Base-by-base conservation (phyloP, 2,113 vertebrate species). In the Tetraodon nigroviridis region DNA sequence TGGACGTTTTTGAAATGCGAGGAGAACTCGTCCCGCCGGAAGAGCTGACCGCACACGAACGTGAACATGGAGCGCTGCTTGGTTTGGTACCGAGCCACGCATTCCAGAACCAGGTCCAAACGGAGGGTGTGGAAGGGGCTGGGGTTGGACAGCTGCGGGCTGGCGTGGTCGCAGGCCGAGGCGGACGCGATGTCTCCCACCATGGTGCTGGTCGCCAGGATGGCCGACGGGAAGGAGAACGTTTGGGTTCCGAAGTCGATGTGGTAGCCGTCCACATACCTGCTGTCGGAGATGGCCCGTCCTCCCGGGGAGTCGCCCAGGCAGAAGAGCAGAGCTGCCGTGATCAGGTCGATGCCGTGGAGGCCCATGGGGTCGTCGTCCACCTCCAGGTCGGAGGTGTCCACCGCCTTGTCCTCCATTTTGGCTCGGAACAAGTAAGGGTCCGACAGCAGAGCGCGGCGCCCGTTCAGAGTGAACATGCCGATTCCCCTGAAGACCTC, bases 21-120 rank as follows among this genome's bases (percentile, higher is more conserved):
- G 1, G 94, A 94, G 86, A 98, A 99, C 80, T 99, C 97, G 37
- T 96, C 96, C 68, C 97, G 91, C 67, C 97, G 92, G 75, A 99
- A 99, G 76, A 99, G 84, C 80, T 99, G 97, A 69, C 97, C 97
- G 52, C 97, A 99, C 69, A 99, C 96, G 84, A 99, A 99, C 32
- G 97, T 99, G 92, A 99, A 99, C 97, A 99, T 99, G 75, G 96
- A 98, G 77, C 96, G 95, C 55, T 98, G 96, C 86, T 97, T 98
- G 56, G 95, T 96, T 83, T 98, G 96, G 90, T 99, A 98, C 81
- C 96, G 92, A 70, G 95, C 94, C 62, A 99, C 95, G 71, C 95
- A 99, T 84, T 99, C 97, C 40, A 99, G 92, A 62, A 99, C 95
- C 75, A 99, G 90, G 87, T 99, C 96, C 79, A 99, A 89, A 21